Evolutionary conservation across 2,888 invertebrate genomes (phyloP).

Genomic region (Hypsopygia costalis): DNA sequence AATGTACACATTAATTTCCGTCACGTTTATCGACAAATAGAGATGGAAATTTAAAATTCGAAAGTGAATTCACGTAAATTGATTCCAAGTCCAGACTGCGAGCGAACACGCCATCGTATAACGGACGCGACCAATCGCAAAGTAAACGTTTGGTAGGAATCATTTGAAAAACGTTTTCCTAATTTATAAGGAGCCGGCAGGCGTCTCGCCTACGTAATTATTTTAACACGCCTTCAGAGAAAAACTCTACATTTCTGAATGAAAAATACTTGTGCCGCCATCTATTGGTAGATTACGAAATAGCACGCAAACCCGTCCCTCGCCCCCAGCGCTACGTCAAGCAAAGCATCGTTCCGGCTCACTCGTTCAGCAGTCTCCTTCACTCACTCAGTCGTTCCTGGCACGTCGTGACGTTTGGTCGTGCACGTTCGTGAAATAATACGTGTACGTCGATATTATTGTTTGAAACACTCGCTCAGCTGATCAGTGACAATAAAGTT

Average conservation of each 20-base stretch:
- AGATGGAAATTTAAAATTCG: constrained; percentile 59
- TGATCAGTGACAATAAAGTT: constrained; percentile 61
- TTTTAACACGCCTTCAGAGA: constrained; percentile 28
- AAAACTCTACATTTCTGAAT: constrained; percentile 14
- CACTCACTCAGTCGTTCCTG: constrained; percentile 63
- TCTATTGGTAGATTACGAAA: constrained; percentile 39
- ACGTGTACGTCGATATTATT: constrained; percentile 61
- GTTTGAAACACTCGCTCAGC: constrained; percentile 72
- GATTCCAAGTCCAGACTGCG: constrained; percentile 62
- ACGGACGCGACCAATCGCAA: constrained; percentile 42
- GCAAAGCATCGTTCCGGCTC: constrained; percentile 33
- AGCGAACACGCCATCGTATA: constrained; percentile 10
- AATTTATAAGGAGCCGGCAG: constrained; percentile 52
- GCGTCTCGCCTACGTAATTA: constrained; percentile 36
- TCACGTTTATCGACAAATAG: constrained; percentile 55
- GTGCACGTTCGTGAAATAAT: constrained; percentile 24
- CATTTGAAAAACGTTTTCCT: constrained; percentile 69
- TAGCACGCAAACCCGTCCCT: constrained; percentile 25
- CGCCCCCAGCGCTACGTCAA: constrained; percentile 24
- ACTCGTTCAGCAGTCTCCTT: constrained; percentile 31
- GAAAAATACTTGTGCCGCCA: constrained; percentile 43
- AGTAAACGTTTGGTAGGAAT: constrained; percentile 66
- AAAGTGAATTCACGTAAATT: constrained; percentile 64
- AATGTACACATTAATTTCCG: constrained; percentile 74
- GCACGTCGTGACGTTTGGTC: constrained; percentile 34